Evolutionary conservation across 2,888 invertebrate species (phyloP).

Genomic region (Drosophila engyochracea): DNA sequence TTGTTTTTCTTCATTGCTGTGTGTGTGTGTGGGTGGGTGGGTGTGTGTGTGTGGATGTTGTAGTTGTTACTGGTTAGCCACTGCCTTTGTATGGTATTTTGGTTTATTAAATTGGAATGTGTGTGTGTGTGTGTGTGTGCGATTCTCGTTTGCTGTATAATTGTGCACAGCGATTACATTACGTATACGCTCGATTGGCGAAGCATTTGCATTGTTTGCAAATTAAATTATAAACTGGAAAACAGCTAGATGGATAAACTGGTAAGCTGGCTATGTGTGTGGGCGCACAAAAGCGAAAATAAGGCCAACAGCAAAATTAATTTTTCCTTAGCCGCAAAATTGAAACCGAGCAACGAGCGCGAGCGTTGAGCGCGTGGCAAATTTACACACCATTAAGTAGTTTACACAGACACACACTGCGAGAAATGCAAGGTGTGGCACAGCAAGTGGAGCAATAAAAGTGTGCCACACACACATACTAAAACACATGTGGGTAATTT

Average conservation of each 20-base stretch:
- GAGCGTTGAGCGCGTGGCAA: constrained; percentile 62
- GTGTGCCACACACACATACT: constrained; percentile 21
- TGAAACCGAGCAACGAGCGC: constrained; percentile 62
- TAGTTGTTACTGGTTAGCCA: constrained; percentile 40
- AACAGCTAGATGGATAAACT: neutral
- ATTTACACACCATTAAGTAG: constrained; percentile 84
- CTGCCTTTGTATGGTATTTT: constrained; percentile 43
- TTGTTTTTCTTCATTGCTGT: neutral
- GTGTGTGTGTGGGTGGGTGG: neutral
- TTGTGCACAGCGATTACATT: constrained; percentile 64
- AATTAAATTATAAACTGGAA: constrained; percentile 55
- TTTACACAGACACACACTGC: constrained; percentile 63
- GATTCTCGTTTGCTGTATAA: constrained; percentile 59
- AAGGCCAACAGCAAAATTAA: constrained; percentile 66
- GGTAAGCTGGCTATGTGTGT: neutral
- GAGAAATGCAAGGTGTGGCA: constrained; percentile 57
- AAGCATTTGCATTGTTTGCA: constrained; percentile 40
- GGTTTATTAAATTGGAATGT: constrained; percentile 63
- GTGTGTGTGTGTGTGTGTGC: constrained; percentile 16
- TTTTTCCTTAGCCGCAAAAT: constrained; percentile 77
- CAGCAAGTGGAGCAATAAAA: constrained; percentile 65
- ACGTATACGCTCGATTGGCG: constrained; percentile 62
- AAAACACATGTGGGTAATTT: constrained; percentile 59
- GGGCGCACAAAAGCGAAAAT: constrained; percentile 24
- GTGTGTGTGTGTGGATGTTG: constrained; percentile 16